Evolutionary conservation across 2,113 vertebrate genomes (phyloP), one percentile per base, ranked within the genome.

Genomic region (Cavia porcellus): DNA sequence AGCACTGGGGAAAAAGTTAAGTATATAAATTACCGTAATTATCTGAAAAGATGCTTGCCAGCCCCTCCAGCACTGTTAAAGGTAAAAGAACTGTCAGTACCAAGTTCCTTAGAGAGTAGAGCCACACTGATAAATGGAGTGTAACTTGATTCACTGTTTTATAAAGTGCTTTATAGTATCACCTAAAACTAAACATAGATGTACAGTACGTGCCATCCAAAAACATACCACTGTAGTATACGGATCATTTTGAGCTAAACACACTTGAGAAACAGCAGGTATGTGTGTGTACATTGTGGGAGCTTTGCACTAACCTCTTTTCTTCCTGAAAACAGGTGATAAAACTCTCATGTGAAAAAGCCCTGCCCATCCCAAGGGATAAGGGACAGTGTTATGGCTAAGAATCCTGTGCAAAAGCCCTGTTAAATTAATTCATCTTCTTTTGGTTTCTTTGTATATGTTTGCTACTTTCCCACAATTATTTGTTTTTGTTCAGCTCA

Each of bases 321-420:
- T 62, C 86, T 83, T 61, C 5, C 35, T 83, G 7, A 19, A 20
- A 52, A 28, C 38, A 61, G 38, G 68, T 15, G 17, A 61, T 94
- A 4, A 32, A 59, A 38, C n/a, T 72, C 11, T 50, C 17, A 28
- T 12, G 24, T 80, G 32, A 15, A 89, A 74, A 19, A 64, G 35
- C 13, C 4, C 28, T 32, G 22, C 11, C 14, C 55, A 14, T n/a
- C 9, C 19, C 28, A 59, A 35, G 22, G 77, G 52, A 35, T 82
- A 22, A 47, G 66, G 5, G 35, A 12, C 6, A 14, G 70, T 10
- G 8, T 42, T 0, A 0, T 28, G 15, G 15, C 59, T 47, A 4
- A 77, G n/a, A 66, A 52, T 32, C 47, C 64, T 52, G 3, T 7
- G 5, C 13, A 80, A 77, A 79, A 28, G 68, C 8, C 24, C 42